Conservation (phyloP, 2,113 vertebrate species). For the Pachycephala philippinensis region DNA sequence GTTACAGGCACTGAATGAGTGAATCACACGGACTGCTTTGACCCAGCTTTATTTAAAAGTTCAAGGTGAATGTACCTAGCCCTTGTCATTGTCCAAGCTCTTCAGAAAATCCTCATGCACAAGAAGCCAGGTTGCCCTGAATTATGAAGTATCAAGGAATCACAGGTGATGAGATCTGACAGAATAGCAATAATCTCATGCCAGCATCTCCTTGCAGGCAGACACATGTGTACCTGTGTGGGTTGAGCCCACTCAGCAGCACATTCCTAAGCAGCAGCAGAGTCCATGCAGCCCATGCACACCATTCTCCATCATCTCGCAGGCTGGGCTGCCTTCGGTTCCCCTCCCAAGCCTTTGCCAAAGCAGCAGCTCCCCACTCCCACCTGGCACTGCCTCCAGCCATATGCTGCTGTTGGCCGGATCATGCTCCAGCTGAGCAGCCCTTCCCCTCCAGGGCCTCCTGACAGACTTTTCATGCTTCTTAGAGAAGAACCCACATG, state of each 20-base stretch:
- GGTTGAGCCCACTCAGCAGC: not conserved
- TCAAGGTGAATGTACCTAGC: not conserved
- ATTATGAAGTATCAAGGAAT: not conserved
- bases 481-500: not conserved
- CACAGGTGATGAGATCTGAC: not conserved
- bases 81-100: not conserved
- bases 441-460: not conserved
- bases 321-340: not conserved
- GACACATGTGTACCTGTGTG: not conserved
- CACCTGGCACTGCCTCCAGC: not conserved
- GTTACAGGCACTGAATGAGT: not conserved
- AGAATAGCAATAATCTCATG: not conserved
- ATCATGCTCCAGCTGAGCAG: not conserved
- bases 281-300: not conserved
- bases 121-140: not conserved
- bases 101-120: not conserved
- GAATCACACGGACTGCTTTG: not conserved
- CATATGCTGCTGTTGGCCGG: not conserved
- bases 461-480: not conserved
- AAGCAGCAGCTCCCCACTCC: not conserved
- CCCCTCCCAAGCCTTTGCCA: not conserved
- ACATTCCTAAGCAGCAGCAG: not conserved
- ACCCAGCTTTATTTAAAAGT: not conserved
- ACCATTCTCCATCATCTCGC: fast-evolving
- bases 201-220: not conserved